phyloP scores from a whole-genome alignment of 2,888 invertebrate genomes.

The Allolobophora icterica region DNA sequence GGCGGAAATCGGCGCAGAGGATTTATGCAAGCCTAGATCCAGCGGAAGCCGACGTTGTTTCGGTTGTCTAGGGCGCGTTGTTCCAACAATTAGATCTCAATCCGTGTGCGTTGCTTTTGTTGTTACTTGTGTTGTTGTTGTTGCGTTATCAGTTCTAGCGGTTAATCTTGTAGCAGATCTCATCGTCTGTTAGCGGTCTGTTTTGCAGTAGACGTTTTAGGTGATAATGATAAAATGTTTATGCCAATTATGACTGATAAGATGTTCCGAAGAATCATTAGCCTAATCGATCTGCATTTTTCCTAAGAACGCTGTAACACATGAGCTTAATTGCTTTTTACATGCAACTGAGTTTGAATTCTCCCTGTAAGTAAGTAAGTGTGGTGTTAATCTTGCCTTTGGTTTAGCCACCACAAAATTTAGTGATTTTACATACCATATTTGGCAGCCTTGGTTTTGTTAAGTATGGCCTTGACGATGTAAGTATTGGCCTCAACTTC shows the following conservation, averaged over 20 bases:
- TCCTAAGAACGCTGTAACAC: not conserved
- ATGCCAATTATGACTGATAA: not conserved
- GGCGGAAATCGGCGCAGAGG: not conserved
- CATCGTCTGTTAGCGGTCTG: not conserved
- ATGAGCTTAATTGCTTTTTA: not conserved
- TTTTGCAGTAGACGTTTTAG: conserved; percentile 6
- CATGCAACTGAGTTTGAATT: not conserved
- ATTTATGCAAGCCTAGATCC: not conserved
- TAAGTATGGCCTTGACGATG: too few species aligned
- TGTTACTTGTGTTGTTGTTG: not conserved
- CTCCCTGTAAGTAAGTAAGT: not conserved
- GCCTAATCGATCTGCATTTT: too few species aligned
- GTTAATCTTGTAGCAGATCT: not conserved
- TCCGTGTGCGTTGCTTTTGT: conserved; percentile 11
- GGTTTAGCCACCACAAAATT: not conserved
- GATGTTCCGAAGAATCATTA: not conserved
- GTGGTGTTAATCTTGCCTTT: not conserved
- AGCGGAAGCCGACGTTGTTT: not conserved
- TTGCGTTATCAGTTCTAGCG: not conserved
- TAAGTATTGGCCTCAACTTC: too few species aligned
- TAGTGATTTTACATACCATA: too few species aligned
- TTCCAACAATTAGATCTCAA: not conserved
- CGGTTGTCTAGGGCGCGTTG: not conserved
- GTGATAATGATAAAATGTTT: not conserved
- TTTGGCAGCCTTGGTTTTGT: too few species aligned